These are phyloP conservation scores for Phymatocera aterrima DNA, from an alignment of 2,888 invertebrate species.

Conservation along the genomic window DNA sequence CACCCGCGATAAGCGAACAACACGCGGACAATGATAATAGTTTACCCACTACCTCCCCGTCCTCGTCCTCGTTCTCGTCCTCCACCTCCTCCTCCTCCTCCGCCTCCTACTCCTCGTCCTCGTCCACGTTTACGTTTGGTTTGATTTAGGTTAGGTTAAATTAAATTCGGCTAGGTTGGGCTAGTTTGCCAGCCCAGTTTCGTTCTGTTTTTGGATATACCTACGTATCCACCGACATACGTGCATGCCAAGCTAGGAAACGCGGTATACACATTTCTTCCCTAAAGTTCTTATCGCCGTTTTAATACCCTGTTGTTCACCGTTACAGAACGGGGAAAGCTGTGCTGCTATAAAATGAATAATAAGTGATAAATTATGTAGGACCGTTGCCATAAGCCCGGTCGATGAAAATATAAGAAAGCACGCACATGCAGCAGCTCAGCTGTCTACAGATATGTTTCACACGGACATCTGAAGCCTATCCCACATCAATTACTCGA, in stretches of 20 bases:
- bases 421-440: not conserved
- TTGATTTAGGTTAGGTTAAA: not conserved
- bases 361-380: not conserved
- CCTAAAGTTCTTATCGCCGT: constrained; percentile 4
- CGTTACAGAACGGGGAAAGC: not conserved
- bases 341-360: constrained; percentile 25
- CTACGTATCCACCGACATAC: no score
- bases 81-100: no score
- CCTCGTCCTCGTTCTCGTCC: no score
- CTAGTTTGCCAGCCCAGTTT: not conserved
- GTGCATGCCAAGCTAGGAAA: no score
- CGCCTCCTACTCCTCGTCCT: no score
- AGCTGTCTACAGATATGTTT: no score
- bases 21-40: constrained; percentile 49
- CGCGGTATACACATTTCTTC: no score
- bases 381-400: not conserved
- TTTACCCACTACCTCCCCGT: no score
- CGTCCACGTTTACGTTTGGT: constrained; percentile 34
- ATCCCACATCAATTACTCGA: no score
- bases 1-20: constrained; percentile 51
- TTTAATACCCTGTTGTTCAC: constrained; percentile 1
- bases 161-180: not conserved
- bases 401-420: not conserved
- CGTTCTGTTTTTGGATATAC: not conserved
- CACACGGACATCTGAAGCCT: no score